Conservation (phyloP, 2,113 vertebrate species). For the Daubentonia madagascariensis region DNA sequence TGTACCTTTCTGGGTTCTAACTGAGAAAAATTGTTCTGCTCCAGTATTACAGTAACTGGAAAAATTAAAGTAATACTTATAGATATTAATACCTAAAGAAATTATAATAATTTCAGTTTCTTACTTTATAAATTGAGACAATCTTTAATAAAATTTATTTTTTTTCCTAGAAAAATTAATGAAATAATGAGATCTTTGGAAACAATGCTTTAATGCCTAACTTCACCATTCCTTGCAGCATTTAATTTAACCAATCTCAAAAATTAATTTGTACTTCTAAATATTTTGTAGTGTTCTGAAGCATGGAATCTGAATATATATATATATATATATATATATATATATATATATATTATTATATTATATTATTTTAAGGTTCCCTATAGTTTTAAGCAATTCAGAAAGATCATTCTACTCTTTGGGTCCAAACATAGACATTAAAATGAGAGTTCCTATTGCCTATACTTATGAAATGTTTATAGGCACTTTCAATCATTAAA, state of each 20-base stretch:
- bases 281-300: too few relatives aligned
- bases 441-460: not conserved
- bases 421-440: too few relatives aligned
- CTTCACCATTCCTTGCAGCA: too few relatives aligned
- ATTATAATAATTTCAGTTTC: not conserved
- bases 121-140: not conserved
- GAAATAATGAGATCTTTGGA: not conserved
- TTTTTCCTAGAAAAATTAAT: not conserved
- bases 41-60: not conserved
- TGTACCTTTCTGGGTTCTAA: not conserved
- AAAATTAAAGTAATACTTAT: not conserved
- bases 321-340: too few relatives aligned
- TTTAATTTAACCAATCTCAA: not conserved
- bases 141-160: not conserved
- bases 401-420: not conserved
- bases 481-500: not conserved
- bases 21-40: not conserved
- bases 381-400: not conserved
- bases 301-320: too few relatives aligned
- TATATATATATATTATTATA: too few relatives aligned
- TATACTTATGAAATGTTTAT: not conserved
- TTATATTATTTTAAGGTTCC: too few relatives aligned
- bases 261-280: not conserved
- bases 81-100: not conserved
- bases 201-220: too few relatives aligned